Conservation (phyloP, 1,140 invertebrate genomes). For the Drosophila lowei region DNA sequence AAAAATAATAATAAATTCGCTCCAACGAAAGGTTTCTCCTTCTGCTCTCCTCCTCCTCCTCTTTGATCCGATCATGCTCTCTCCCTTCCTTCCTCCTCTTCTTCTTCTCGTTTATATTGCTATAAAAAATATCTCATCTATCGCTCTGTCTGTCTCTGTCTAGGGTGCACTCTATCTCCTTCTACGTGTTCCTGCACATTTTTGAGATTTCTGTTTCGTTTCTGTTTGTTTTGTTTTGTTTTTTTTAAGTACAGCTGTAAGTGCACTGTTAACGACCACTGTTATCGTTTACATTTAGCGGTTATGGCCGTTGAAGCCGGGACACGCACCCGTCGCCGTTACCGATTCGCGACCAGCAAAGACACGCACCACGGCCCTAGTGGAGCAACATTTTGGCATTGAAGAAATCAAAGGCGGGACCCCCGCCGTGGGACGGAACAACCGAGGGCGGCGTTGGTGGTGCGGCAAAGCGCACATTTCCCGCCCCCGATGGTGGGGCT, state of each 20-base stretch:
- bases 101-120: conserved; percentile 31
- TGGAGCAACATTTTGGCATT: conserved; percentile 77
- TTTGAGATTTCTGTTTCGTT: conserved; percentile 59
- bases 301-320: conserved; percentile 6
- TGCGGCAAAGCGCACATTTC: conserved; percentile 20
- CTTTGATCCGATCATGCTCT: conserved; percentile 10
- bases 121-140: conserved; percentile 70
- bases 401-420: conserved; percentile 71
- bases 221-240: conserved; percentile 21
- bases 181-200: conserved; percentile 72
- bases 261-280: conserved; percentile 57
- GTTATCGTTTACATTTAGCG: conserved; percentile 5
- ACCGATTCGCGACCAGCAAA: conserved; percentile 30
- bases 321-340: conserved; percentile 11
- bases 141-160: conserved; percentile 30
- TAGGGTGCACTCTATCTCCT: conserved; percentile 32
- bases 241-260: conserved; percentile 73
- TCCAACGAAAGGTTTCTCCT: conserved; percentile 70
- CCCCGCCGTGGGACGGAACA: conserved; percentile 34
- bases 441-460: conserved; percentile 36
- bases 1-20: conserved; percentile 73
- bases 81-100: not conserved
- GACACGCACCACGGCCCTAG: conserved; percentile 34
- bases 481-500: conserved; percentile 14
- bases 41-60: conserved; percentile 1